Percentiles rank a stretch among this genome's conserved stretches.
These are phyloP conservation scores for Caenorhabditis plicata DNA, from an alignment of 2,888 invertebrate genomes.

Conservation along the genomic window DNA sequence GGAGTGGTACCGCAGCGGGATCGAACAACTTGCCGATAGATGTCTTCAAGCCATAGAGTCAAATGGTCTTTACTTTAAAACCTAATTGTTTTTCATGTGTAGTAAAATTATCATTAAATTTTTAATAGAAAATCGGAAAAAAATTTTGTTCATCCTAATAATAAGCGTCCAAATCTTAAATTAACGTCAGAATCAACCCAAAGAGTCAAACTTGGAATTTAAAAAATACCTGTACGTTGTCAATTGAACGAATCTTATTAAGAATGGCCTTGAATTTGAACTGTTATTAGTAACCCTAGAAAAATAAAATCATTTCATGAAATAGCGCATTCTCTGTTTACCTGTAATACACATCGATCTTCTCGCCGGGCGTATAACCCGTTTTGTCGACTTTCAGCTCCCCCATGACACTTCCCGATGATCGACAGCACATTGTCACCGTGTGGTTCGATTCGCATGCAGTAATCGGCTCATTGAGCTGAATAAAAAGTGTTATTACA, in stretches of 20 bases:
- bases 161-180: too few relatives aligned
- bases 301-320: background rate
- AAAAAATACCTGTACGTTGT: slow-evolving; percentile 37
- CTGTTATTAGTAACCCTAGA: slow-evolving; percentile 39
- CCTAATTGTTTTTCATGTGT: too few relatives aligned
- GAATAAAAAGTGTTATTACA: too few relatives aligned
- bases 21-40: too few relatives aligned
- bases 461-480: slow-evolving; percentile 53
- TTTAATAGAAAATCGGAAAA: too few relatives aligned
- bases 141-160: too few relatives aligned
- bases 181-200: background rate
- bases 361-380: slow-evolving; percentile 63
- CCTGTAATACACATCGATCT: slow-evolving; percentile 35
- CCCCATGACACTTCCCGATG: slow-evolving; percentile 52
- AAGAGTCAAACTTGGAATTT: too few relatives aligned
- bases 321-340: slow-evolving; percentile 3
- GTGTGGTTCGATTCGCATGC: slow-evolving; percentile 53
- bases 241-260: slow-evolving; percentile 32
- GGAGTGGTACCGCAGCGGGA: too few relatives aligned
- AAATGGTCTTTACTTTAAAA: too few relatives aligned
- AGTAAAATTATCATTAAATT: too few relatives aligned
- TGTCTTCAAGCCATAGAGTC: too few relatives aligned
- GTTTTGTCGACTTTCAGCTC: slow-evolving; percentile 51
- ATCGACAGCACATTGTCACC: slow-evolving; percentile 59
- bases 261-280: slow-evolving; percentile 20